Percentiles rank a stretch among this genome's conserved stretches.
These are phyloP conservation scores for Spilarctia lutea DNA, from an alignment of 2,888 invertebrate species.

Conservation along the genomic window DNA sequence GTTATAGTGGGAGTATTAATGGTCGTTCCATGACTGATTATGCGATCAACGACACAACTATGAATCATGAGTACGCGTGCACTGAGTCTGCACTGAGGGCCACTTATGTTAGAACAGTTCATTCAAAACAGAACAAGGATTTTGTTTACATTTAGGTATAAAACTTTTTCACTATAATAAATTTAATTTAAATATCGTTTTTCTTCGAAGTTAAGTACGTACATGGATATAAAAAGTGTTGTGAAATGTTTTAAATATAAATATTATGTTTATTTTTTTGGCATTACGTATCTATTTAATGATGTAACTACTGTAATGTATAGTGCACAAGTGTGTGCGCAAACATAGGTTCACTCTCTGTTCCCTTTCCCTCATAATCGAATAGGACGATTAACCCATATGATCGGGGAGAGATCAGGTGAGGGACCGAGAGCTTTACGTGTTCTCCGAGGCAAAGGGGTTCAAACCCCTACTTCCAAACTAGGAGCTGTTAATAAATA, in stretches of 20 bases:
- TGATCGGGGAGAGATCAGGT: no score
- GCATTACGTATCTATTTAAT: background rate
- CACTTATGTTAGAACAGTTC: conserved; percentile 29
- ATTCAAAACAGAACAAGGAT: conserved; percentile 40
- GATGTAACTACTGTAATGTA: background rate
- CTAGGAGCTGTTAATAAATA: no score
- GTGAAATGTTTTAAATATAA: background rate
- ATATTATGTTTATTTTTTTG: background rate
- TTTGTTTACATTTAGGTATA: background rate
- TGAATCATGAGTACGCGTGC: conserved; percentile 56
- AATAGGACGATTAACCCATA: no score
- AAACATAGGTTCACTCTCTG: no score
- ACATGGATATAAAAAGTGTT: background rate
- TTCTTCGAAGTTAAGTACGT: background rate
- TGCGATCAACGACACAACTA: conserved; percentile 34
- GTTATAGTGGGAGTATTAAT: conserved; percentile 18
- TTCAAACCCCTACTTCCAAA: no score
- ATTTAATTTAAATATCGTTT: background rate
- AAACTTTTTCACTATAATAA: background rate
- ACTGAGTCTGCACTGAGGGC: conserved; percentile 57
- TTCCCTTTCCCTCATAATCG: no score
- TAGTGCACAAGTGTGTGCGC: no score
- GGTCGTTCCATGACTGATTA: conserved; percentile 23
- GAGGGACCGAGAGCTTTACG: no score
- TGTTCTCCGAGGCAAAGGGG: no score